Evolutionary conservation across 1,140 invertebrate species (phyloP), one percentile per base, ranked within the genome.

Genomic region (Drosophila nigromelanica): DNA sequence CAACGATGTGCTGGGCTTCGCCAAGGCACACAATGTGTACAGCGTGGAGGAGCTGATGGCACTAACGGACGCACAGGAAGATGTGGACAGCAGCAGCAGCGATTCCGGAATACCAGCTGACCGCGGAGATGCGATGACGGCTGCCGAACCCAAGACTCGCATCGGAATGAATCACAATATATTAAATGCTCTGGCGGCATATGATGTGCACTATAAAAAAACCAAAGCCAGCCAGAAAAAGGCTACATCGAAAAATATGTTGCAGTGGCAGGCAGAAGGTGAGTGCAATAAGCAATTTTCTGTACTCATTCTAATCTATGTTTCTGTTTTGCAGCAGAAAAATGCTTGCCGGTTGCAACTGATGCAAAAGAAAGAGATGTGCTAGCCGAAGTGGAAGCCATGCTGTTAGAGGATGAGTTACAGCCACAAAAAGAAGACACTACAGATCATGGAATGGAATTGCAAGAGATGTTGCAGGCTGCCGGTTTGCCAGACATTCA

Each of bases 31-130:
- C 7, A 79, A 79, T 51, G 79, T 89, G 0, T 87, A 83, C 35
- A 79, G 47, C 24, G 30, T 89, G 12, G 83, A 87, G 15, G 79
- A 87, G 14, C 63, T 86, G 5, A 5, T 87, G 35, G 24, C 62
- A 3, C 10, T 21, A 12, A 15, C 18, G 7, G 24, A 59, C 8
- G 11, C 33, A 0, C 60, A 66, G 11, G 27, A 73, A 2, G 64
- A 74, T 21, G 21, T 39, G 6, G 35, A 69, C 14, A 56, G 33
- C 40, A 47, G 21, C 59, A 67, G 39, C 47, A 45, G 48, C 8
- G 52, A 37, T 35, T 48, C 59, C 1, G 42, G 18, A 4, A 10
- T 51, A 5, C 27, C 61, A 48, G 12, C 15, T 10, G 43, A 48
- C 43, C 35, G 5, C 6, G 50, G 45, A 71, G 21, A 50, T 43